Conservation (phyloP, 2,797 vertebrate species). For the Fratercula arctica region DNA sequence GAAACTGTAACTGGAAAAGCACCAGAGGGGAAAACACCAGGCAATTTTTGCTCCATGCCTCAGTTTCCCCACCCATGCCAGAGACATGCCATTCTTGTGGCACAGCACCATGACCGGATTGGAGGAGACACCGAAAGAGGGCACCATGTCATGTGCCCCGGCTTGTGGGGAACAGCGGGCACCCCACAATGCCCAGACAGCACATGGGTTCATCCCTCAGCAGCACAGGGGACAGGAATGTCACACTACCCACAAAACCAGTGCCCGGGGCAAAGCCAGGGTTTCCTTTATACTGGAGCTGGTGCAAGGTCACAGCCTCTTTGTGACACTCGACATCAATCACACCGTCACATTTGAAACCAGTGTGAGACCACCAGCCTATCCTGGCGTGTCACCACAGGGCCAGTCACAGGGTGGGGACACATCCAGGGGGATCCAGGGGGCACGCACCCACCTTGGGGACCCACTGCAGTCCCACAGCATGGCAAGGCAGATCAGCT, state of each 20-base stretch:
- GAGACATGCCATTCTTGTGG: neutral
- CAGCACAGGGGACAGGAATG: neutral
- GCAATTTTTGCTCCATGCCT: neutral
- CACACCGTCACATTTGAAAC: fast-evolving
- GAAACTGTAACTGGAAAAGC: neutral
- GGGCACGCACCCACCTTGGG: neutral
- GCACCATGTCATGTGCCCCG: neutral
- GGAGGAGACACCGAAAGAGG: neutral
- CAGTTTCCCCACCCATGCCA: neutral
- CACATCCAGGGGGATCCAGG: fast-evolving
- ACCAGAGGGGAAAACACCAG: neutral
- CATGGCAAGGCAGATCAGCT: neutral
- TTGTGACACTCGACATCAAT: neutral
- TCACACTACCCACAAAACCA: neutral
- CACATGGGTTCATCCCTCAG: neutral
- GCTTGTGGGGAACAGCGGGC: fast-evolving
- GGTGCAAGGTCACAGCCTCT: neutral
- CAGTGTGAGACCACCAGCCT: neutral
- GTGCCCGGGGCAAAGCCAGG: fast-evolving
- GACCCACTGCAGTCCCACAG: neutral
- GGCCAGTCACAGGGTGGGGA: neutral
- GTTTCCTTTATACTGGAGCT: neutral
- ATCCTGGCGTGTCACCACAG: neutral
- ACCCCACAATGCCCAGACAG: neutral
- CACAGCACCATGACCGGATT: neutral